A percentile compares a stretch with the other conserved stretches of the same genome.
These are phyloP conservation scores for Charaxes varanes DNA, from an alignment of 1,140 invertebrate species.

Conservation along the genomic window DNA sequence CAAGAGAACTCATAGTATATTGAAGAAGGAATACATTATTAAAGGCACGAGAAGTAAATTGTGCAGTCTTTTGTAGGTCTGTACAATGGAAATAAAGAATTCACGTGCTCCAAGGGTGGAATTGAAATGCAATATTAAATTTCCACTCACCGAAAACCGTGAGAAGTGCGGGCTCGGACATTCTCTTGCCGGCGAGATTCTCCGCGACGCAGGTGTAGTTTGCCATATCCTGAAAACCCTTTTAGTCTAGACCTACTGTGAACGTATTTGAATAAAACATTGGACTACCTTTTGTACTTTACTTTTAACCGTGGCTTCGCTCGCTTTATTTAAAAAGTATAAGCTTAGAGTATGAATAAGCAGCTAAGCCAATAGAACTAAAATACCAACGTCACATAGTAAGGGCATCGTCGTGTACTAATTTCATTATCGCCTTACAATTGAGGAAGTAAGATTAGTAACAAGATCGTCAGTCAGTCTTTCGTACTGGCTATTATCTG, in stretches of 20 bases:
- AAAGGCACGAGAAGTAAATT: neutral
- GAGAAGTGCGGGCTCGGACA: slow-evolving; percentile 89
- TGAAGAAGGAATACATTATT: neutral
- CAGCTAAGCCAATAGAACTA: too few species aligned
- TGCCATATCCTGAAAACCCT: slow-evolving; percentile 84
- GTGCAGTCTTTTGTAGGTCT: slow-evolving; percentile 3
- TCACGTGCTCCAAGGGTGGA: neutral
- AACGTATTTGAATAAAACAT: neutral
- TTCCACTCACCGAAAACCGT: slow-evolving; percentile 89
- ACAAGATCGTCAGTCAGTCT: too few species aligned
- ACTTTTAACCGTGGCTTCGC: neutral
- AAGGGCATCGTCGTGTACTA: too few species aligned
- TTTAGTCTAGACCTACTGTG: slow-evolving; percentile 18
- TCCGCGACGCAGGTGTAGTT: slow-evolving; percentile 98
- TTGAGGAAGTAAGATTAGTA: too few species aligned
- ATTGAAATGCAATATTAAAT: slow-evolving; percentile 16
- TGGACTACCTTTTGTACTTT: neutral
- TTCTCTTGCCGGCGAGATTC: slow-evolving; percentile 91
- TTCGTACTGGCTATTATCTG: too few species aligned
- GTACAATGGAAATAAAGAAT: slow-evolving; percentile 16
- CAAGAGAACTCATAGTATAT: neutral
- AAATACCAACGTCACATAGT: too few species aligned
- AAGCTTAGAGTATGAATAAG: too few species aligned
- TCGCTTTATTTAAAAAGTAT: too few species aligned
- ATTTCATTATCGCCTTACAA: too few species aligned